Conservation (phyloP, 2,797 vertebrate species). For the Echeneis naucrates region DNA sequence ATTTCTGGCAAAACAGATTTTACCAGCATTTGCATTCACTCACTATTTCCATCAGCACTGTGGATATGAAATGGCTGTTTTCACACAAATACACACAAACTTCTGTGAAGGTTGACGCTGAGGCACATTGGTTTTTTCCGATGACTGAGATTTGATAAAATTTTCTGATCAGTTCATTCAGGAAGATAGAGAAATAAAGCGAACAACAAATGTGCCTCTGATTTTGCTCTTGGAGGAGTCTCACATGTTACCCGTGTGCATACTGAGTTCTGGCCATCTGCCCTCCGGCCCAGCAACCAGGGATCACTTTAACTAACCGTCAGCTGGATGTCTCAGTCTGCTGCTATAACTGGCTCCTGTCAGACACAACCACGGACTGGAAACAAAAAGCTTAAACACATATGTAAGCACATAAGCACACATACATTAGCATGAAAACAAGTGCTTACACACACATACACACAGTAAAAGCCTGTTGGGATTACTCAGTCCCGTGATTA, state of each 20-base stretch:
- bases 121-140: not conserved
- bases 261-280: constrained; percentile 22
- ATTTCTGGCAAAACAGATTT: no score
- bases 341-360: constrained; percentile 31
- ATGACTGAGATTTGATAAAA: not conserved
- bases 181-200: not conserved
- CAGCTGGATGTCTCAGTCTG: constrained; percentile 24
- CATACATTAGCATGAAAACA: constrained; percentile 19
- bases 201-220: not conserved
- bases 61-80: not conserved
- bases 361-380: constrained; percentile 7
- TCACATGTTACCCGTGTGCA: constrained; percentile 15
- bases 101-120: no score
- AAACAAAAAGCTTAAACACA: constrained; percentile 8
- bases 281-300: constrained; percentile 17
- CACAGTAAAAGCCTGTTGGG: constrained; percentile 16
- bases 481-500: constrained; percentile 50
- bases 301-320: constrained; percentile 33
- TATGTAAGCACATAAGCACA: not conserved
- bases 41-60: no score
- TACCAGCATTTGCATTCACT: no score
- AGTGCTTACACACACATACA: constrained; percentile 7
- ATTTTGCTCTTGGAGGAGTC: constrained; percentile 12
- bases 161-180: not conserved
- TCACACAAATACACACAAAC: not conserved